Base-by-base conservation (phyloP, 2,113 vertebrate genomes). In the Uria lomvia region DNA sequence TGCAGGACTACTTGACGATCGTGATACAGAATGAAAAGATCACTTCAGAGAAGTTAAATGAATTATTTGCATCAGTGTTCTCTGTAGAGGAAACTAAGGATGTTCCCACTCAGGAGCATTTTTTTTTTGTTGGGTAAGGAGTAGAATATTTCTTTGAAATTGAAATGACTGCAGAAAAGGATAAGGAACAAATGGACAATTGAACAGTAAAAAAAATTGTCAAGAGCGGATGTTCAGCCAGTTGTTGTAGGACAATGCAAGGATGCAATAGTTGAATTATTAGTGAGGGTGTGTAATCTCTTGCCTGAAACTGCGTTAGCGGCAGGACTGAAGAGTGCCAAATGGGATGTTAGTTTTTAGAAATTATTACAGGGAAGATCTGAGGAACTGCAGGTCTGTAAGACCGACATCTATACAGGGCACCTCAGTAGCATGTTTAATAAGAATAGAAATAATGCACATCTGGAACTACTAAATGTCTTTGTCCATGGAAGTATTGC, bases 401-500 rank as follows among this genome's bases (percentile, higher is more conserved):
- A 88, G 53, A 76, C 45, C 14, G 27, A 86, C 75, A 80, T 94
- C 78, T 81, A 70, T 79, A 59, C 15, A 52, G 67, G 40, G 27
- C 49, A 93, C 52, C 88, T 82, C 90, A 79, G 86, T 83, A 92
- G 91, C 78, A 36, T 82, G 49, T 88, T 88, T 94, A 92, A 72
- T 76, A 75, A 88, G 58, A 91, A 82, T 7, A 95, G 73, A 93
- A 93, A 82, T 82, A 93, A 86, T 26, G 40, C 53, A 88, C 71
- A 88, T 92, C 91, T 96, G 90, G 88, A 97, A 95, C 67, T 88
- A 86, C 82, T 96, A 72, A 42, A 40, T 76, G 22, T 36, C 78
- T 95, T 90, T 88, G 47, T 79, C 78, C 1, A 0, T 82, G 63
- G 36, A 88, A 86, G 45, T 73, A 83, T 86, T 90, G 75, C 58